Percentiles rank a stretch among this genome's conserved stretches.
phyloP scores from a whole-genome alignment of 92 coral and sea anemone genomes.

The Zoanthus sansibaricus region DNA sequence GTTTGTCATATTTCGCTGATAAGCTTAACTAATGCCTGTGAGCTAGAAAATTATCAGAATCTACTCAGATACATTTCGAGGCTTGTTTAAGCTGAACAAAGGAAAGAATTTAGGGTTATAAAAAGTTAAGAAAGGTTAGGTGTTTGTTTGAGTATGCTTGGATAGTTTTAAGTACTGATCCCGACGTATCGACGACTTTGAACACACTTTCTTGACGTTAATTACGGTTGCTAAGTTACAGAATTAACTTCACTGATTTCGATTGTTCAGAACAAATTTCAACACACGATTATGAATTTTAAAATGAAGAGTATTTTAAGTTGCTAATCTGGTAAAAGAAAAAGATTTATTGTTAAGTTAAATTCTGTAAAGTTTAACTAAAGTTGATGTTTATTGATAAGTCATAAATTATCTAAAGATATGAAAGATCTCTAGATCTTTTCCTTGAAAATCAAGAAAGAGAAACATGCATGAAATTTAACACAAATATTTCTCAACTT shows the following conservation, averaged over 20 bases:
- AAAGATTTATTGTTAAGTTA: background rate
- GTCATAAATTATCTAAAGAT: background rate
- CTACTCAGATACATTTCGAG: background rate
- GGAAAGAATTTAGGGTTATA: background rate
- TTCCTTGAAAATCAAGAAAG: background rate
- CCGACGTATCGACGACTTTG: constrained; percentile 17
- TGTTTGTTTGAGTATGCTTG: constrained; percentile 10
- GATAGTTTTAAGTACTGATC: background rate
- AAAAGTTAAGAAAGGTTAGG: constrained; percentile 4
- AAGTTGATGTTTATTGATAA: background rate
- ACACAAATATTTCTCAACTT: background rate
- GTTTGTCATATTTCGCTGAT: background rate
- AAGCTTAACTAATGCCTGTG: background rate
- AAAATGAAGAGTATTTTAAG: background rate
- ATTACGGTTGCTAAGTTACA: background rate
- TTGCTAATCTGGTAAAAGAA: background rate
- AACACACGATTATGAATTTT: background rate
- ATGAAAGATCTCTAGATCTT: background rate
- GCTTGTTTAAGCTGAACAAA: background rate
- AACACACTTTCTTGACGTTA: background rate
- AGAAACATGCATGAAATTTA: background rate
- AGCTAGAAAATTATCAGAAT: background rate
- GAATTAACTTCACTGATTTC: background rate
- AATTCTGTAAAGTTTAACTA: background rate
- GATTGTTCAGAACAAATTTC: background rate